Evolutionary conservation across 1,140 invertebrate genomes (phyloP), one percentile per base, ranked within the genome.

Genomic region (Odontomachus brunneus): DNA sequence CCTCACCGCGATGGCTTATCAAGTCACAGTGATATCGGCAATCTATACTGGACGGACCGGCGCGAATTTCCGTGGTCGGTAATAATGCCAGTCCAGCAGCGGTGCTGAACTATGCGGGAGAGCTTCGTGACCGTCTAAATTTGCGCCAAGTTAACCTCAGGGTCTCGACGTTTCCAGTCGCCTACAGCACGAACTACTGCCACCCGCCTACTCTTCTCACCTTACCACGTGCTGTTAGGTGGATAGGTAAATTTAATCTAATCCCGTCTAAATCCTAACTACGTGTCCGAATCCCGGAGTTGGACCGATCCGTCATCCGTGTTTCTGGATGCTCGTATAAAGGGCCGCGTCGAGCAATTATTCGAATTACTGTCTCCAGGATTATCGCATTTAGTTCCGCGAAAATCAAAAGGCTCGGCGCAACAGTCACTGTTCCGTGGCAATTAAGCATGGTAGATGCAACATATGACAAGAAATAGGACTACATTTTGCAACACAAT

Each of bases 181-280:
- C 59, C 80, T 84, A 88, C 65, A 44, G 53, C 57, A 55, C 69
- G 44, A 48, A 53, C 33, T 63, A 48, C 38, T 38, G 67, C 19
- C 71, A 33, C 51, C 57, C 48, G 29, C 69, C 53, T 72, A 49
- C 51, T 73, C 72, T 74, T 78, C 57, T 62, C 63, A 9, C 73
- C 19, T 74, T 66, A 59, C 66, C 51, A 71, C 57, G 59, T 76
- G 59, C 81, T 67, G 49, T 65, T 75, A 60, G 69, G 76, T 78
- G 82, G 82, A 83, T 88, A 88, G 85, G 84, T 74, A 87, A 91
- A 92, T 91, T 92, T 90, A 91, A 90, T 90, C 90, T 86, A 85
- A 90, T 90, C 83, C 51, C 38, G 71, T 62, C 85, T 87, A 87
- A 86, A 78, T 88, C 74, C 87, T 88, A 91, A 91, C 89, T 88